Evolutionary conservation across 2,888 invertebrate genomes (phyloP).

Genomic region (Apamea sordens): DNA sequence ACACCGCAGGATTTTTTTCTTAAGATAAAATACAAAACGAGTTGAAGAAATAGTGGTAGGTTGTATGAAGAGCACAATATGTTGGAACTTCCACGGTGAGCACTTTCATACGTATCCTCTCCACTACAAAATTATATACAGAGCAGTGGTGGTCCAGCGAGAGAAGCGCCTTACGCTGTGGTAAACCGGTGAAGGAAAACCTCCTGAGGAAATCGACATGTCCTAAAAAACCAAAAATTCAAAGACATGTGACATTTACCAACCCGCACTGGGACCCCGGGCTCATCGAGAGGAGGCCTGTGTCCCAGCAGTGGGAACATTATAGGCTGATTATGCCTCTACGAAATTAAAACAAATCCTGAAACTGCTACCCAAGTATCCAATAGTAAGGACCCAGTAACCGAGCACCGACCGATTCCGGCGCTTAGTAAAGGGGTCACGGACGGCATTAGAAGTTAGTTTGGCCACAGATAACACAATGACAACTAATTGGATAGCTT

Average conservation of each 20-base stretch:
- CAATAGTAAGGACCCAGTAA: conserved; percentile 68
- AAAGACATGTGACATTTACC: too few relatives aligned
- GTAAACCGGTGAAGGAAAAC: too few relatives aligned
- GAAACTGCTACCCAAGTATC: conserved; percentile 5
- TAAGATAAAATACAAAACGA: too few relatives aligned
- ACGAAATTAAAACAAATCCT: background rate
- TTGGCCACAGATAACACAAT: conserved; percentile 75
- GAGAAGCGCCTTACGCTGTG: too few relatives aligned
- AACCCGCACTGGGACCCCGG: too few relatives aligned
- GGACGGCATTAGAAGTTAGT: conserved; percentile 75
- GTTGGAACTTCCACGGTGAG: background rate
- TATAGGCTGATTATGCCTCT: too few relatives aligned
- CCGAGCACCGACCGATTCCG: conserved; percentile 65
- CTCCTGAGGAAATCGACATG: too few relatives aligned
- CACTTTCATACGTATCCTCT: background rate
- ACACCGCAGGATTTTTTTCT: background rate
- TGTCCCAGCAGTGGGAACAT: too few relatives aligned
- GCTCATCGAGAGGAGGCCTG: too few relatives aligned
- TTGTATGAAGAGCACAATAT: too few relatives aligned
- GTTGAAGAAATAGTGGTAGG: background rate
- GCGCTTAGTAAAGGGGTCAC: conserved; percentile 78
- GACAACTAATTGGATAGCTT: conserved; percentile 78
- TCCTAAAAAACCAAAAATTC: too few relatives aligned
- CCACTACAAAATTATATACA: background rate
- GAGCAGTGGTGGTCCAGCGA: too few relatives aligned